These are phyloP conservation scores for Amphipoea oculea DNA, from an alignment of 2,888 invertebrate species.

Conservation along the genomic window DNA sequence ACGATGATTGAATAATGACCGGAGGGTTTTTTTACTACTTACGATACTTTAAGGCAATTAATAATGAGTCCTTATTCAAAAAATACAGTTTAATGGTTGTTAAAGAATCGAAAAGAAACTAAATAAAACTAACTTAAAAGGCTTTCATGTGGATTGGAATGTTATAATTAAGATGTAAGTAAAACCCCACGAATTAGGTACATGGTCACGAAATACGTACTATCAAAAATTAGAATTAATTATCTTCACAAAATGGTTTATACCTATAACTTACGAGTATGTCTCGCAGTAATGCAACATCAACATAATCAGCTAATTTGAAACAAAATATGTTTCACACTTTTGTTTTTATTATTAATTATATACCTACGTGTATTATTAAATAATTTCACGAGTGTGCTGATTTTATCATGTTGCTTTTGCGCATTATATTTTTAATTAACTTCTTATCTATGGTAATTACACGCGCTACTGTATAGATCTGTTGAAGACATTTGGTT, in stretches of 20 bases:
- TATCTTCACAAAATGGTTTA: neutral
- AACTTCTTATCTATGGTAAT: constrained; percentile 47
- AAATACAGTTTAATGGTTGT: neutral
- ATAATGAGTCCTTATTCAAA: constrained; percentile 2
- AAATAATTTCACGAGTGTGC: constrained; percentile 17
- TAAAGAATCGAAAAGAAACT: neutral
- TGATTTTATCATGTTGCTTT: constrained; percentile 48
- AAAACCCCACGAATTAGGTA: neutral
- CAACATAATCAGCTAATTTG: constrained; percentile 16
- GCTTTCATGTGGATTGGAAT: neutral
- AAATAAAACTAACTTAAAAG: neutral
- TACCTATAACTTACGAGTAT: neutral
- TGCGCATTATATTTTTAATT: constrained; percentile 56
- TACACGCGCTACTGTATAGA: constrained; percentile 8
- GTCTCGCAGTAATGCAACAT: constrained; percentile 2
- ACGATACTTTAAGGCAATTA: neutral
- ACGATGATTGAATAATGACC: constrained; percentile 17
- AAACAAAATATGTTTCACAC: constrained; percentile 10
- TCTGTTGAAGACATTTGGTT: neutral
- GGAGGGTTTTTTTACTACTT: constrained; percentile 19
- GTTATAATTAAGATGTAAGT: neutral
- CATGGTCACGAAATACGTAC: neutral
- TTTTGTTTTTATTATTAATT: constrained; percentile 25
- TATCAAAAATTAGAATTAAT: neutral
- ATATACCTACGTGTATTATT: constrained; percentile 17